Evolutionary conservation across 2,888 invertebrate species (phyloP).

Genomic region (Branchellion lobata): DNA sequence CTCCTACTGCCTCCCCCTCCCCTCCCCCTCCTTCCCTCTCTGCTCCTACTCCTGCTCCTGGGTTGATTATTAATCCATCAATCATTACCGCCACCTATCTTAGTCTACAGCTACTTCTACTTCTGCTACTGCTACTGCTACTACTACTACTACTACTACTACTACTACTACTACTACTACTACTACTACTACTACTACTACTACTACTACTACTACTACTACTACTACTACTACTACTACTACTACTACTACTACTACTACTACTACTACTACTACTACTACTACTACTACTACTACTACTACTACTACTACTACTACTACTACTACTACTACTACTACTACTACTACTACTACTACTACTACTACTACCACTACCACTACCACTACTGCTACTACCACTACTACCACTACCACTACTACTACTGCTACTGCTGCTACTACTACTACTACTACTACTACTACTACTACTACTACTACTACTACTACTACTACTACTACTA

Average conservation of each 20-base stretch:
- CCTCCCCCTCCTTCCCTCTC: background rate
- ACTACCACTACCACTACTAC: background rate
- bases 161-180: background rate
- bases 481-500: background rate
- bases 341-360: background rate
- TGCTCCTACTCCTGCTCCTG: too few species aligned
- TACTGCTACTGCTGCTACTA: background rate
- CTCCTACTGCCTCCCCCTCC: background rate
- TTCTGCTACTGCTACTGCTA: background rate
- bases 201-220: constrained; percentile 27
- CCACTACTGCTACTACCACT: too few species aligned
- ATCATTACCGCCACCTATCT: too few species aligned
- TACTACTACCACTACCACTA: background rate
- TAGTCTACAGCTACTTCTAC: too few species aligned
- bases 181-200: background rate
- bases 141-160: background rate
- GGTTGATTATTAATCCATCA: too few species aligned
- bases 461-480: background rate
- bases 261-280: constrained; percentile 18
- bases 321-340: constrained; percentile 4
- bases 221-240: constrained; percentile 24
- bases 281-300: constrained; percentile 16
- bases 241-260: constrained; percentile 18
- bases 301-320: constrained; percentile 13
- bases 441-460: background rate